These are phyloP conservation scores for Scotopteryx bipunctaria DNA, from an alignment of 2,888 invertebrate genomes.

Conservation along the genomic window DNA sequence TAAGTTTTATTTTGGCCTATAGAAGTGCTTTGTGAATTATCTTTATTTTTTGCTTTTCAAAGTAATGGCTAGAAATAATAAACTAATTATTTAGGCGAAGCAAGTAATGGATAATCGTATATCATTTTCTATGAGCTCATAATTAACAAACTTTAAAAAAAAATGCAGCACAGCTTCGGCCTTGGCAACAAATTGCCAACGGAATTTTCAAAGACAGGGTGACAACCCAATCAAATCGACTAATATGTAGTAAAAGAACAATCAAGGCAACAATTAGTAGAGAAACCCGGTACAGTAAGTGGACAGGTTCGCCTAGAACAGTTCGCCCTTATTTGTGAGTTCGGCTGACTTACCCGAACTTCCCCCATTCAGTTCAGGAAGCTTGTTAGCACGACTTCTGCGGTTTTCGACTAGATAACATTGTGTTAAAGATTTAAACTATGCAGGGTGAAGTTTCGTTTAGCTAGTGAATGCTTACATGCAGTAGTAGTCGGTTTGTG, in stretches of 20 bases:
- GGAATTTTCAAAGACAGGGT: no score
- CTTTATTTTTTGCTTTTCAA: no score
- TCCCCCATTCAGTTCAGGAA: conserved; percentile 55
- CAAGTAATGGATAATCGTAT: no score
- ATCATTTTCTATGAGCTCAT: no score
- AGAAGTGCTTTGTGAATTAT: no score
- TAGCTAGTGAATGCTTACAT: conserved; percentile 34
- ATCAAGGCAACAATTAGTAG: conserved; percentile 17
- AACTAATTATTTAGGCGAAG: no score
- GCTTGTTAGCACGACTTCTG: conserved; percentile 75
- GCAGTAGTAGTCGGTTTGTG: conserved; percentile 15
- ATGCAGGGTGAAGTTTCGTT: conserved; percentile 39
- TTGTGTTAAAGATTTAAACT: conserved; percentile 68
- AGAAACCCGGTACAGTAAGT: conserved; percentile 20
- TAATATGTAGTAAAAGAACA: conserved; percentile 1
- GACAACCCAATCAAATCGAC: neutral
- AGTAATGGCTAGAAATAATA: no score
- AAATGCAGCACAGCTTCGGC: no score
- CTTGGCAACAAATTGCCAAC: no score
- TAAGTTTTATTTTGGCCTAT: no score
- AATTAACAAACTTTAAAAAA: no score
- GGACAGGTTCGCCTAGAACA: conserved; percentile 21
- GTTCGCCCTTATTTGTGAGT: conserved; percentile 58
- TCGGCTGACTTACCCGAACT: conserved; percentile 62
- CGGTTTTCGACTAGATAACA: conserved; percentile 66